Base-by-base conservation (phyloP, 2,797 vertebrate genomes). In the Macroramphosus scolopax region DNA sequence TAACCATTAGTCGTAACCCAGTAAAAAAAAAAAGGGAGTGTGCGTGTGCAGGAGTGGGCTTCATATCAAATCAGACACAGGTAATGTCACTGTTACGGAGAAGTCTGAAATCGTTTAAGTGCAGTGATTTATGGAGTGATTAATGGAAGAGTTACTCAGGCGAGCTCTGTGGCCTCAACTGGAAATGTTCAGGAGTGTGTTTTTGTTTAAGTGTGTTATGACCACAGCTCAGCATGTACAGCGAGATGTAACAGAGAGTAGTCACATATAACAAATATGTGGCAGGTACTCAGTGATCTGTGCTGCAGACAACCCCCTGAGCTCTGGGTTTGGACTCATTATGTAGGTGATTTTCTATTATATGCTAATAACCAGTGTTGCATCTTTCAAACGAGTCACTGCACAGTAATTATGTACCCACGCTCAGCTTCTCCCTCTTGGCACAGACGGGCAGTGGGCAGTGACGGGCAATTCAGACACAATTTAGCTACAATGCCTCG, bases 401-500 rank as follows among this genome's bases (percentile, higher is more conserved):
- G 71, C 64, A 44, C 68, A 71, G 65, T 70, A 77, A 77, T 81
- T 67, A 78, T 38, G 17, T 55, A 62, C 15, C 61, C 52, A 38
- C 69, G 72, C 63, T 20, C 13, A 60, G 64, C 56, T 41, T 68
- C 47, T 72, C 69, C 72, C 55, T 72, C 31, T 31, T 81, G 83
- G 72, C 72, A 83, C 50, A 26, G 53, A 68, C 73, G 57, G 57
- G 33, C 43, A 68, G 82, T 78, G 77, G 85, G 83, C 80, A 79
- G 80, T 77, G 75, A 83, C 73, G 14, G 81, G 83, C 86, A 84
- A 87, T 86, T 87, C 81, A 80, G 65, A 78, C 65, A 74, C 82
- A 85, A 86, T 89, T 88, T 80, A 84, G 80, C 81, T 76, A 84
- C 87, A 88, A 88, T 82, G 80, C 81, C 49, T 78, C 66, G 58